Base-by-base conservation (phyloP, 2,888 invertebrate genomes). In the Zhuqinia jingwanae region DNA sequence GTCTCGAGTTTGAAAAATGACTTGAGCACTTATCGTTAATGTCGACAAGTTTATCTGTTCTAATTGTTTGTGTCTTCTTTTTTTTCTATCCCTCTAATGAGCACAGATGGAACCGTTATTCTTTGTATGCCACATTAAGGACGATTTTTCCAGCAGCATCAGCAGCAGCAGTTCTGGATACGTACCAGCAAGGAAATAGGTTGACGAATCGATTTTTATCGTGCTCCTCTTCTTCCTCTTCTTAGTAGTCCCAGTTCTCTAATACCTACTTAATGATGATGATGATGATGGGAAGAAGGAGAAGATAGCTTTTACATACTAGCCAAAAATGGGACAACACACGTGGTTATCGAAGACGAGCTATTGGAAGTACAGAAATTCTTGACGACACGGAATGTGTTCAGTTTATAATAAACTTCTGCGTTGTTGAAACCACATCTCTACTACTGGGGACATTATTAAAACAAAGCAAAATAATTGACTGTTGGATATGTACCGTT, bases 101-200 rank as follows among this genome's bases (percentile, higher is more conserved):
- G 22, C 42, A 17, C 68, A 68, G 68, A 68, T 68, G 68, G 68
- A 68, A 68, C 68, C 68, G 17, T 68, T 63, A n/a, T 20, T n/a
- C n/a, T n/a, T 60, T 22, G 3, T 10, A 22, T 11, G 22, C 22
- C 68, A 22, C 13, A 45, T 45, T 22, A 10, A 42, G 36, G 20
- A 8, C 3, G 17, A 65, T 36, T 68, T 22, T 36, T 36, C 63
- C 65, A 65, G n/a, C n/a, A n/a, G n/a, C n/a, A n/a, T n/a, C n/a
- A n/a, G n/a, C n/a, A n/a, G n/a, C n/a, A n/a, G n/a, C n/a, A n/a
- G n/a, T n/a, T n/a, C 42, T 42, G 20, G 42, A 15, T 10, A 42
- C 10, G 15, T 1, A 1, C 17, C n/a, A 36, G 45, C 1, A 13
- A 22, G 45, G 22, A 45, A 68, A 45, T 45, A 68, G 42, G 30